Evolutionary conservation across 2,888 invertebrate species (phyloP).

Genomic region (Craniophora ligustri): DNA sequence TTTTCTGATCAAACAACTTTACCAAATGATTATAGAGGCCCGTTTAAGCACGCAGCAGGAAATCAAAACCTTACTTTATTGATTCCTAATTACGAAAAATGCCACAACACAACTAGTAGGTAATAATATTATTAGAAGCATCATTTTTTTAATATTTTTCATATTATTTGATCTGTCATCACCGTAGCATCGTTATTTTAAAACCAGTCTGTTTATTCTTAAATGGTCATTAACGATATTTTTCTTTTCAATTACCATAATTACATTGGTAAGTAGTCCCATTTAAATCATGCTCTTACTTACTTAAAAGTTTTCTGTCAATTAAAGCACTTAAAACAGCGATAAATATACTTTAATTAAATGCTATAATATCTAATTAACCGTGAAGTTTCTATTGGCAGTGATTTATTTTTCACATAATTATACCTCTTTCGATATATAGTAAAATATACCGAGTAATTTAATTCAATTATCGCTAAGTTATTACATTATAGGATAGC

Average conservation of each 20-base stretch:
- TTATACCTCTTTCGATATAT: too few species aligned
- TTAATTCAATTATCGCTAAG: too few species aligned
- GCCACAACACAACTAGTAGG: background rate
- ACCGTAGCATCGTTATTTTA: too few species aligned
- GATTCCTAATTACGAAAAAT: conserved; percentile 33
- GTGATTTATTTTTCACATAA: too few species aligned
- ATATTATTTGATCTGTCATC: conserved; percentile 26
- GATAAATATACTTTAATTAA: background rate
- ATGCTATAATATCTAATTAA: too few species aligned
- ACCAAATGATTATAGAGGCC: conserved; percentile 2
- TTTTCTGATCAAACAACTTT: background rate
- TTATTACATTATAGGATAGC: too few species aligned
- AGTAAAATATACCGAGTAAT: too few species aligned
- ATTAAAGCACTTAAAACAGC: background rate
- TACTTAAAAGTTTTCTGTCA: background rate
- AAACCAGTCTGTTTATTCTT: conserved; percentile 42
- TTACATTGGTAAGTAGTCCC: background rate
- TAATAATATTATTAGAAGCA: conserved; percentile 28
- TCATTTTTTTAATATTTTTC: conserved; percentile 37
- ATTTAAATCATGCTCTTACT: background rate
- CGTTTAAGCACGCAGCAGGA: conserved; percentile 45
- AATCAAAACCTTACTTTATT: conserved; percentile 29
- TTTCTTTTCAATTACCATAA: conserved; percentile 2
- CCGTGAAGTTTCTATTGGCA: background rate
- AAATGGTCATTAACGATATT: background rate